Conservation (phyloP, 2,797 vertebrate species). For the Acanthornis magna region DNA sequence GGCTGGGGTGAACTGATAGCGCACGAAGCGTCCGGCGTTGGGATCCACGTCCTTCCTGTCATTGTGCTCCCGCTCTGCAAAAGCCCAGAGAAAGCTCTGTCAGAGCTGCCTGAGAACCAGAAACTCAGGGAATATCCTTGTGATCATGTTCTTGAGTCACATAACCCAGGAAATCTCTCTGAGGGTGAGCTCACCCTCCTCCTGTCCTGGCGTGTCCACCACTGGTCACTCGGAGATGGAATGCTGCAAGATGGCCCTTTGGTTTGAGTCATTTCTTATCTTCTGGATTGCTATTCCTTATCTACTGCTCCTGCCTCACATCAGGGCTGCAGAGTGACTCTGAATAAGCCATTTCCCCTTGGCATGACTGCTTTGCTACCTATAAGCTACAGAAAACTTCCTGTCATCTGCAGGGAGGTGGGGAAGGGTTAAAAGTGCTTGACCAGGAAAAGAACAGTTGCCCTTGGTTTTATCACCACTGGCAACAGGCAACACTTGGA, state of each 20-base stretch:
- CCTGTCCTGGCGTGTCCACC: neutral
- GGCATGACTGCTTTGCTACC: neutral
- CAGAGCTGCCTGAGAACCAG: neutral
- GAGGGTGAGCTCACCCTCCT: neutral
- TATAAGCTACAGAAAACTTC: neutral
- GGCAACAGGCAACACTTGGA: neutral
- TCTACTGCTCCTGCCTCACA: neutral
- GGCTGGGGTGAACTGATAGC: slow-evolving; percentile 96
- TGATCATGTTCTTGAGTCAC: fast-evolving
- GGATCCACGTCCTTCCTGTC: slow-evolving; percentile 89
- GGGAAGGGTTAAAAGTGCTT: neutral
- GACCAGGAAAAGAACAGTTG: neutral
- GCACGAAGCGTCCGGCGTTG: slow-evolving; percentile 92
- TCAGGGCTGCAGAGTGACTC: neutral
- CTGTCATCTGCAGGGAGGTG: neutral
- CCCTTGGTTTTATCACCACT: neutral
- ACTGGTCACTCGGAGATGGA: neutral
- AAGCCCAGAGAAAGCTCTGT: neutral
- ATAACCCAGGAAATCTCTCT: neutral
- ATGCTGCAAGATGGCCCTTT: neutral
- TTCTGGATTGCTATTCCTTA: neutral
- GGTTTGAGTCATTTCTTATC: neutral
- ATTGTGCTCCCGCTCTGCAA: slow-evolving; percentile 81
- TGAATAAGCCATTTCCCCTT: neutral
- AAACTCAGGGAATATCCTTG: neutral